Conservation (phyloP, 1,140 invertebrate species). For the Cardiocondyla obscurior region DNA sequence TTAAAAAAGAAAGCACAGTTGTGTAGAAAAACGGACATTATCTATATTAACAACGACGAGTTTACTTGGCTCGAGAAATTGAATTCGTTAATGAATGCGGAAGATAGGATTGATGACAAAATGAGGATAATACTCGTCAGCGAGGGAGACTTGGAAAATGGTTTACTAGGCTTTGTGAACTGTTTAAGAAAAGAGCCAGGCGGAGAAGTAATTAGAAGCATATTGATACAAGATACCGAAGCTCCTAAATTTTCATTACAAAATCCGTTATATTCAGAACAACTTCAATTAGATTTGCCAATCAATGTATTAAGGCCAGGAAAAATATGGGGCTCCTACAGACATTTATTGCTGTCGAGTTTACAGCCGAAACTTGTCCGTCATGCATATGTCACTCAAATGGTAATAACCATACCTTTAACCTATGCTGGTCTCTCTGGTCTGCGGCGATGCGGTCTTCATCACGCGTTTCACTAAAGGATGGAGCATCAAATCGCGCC, state of each 20-base stretch:
- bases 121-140: conserved; percentile 85
- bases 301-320: conserved; percentile 88
- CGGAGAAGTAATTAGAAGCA: conserved; percentile 86
- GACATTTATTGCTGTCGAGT: conserved; percentile 86
- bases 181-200: conserved; percentile 89
- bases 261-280: conserved; percentile 87
- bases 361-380: conserved; percentile 80
- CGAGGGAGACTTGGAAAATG: conserved; percentile 87
- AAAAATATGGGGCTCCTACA: conserved; percentile 92
- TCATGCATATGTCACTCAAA: conserved; percentile 92
- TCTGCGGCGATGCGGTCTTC: too few species aligned
- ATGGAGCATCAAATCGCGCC: too few species aligned
- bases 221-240: conserved; percentile 87
- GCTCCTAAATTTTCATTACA: conserved; percentile 87
- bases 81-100: conserved; percentile 83
- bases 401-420: too few species aligned
- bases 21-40: conserved; percentile 69
- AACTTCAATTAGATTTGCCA: conserved; percentile 89
- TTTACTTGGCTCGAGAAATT: conserved; percentile 84
- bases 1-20: conserved; percentile 75
- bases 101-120: conserved; percentile 68
- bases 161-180: conserved; percentile 93
- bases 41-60: conserved; percentile 74
- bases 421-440: too few species aligned
- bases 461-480: too few species aligned